A percentile compares a stretch with the other conserved stretches of the same genome.
These are phyloP conservation scores for Sebastes fasciatus DNA, from an alignment of 2,113 vertebrate species.

Conservation along the genomic window DNA sequence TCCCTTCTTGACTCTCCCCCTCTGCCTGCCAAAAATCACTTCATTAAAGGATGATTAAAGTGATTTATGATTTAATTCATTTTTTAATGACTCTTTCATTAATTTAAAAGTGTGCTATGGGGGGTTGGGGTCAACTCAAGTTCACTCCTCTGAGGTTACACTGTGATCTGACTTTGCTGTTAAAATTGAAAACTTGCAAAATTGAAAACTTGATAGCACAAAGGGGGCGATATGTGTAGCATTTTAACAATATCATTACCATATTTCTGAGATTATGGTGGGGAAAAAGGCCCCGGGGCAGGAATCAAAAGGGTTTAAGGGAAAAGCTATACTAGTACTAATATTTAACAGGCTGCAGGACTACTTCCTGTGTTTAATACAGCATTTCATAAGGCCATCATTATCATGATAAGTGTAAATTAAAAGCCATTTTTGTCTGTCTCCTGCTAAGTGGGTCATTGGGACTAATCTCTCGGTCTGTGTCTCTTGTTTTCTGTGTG, in stretches of 20 bases:
- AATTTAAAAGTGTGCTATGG: constrained; percentile 28
- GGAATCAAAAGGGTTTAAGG: constrained; percentile 10
- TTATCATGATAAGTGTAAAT: constrained; percentile 47
- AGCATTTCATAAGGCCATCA: constrained; percentile 22
- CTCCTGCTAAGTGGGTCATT: constrained; percentile 65
- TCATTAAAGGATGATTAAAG: constrained; percentile 61
- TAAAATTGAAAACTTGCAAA: neutral
- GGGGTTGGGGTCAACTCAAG: constrained; percentile 16
- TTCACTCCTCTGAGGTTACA: constrained; percentile 19
- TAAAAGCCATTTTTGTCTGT: constrained; percentile 40
- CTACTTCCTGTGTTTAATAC: constrained; percentile 30
- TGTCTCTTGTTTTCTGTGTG: constrained; percentile 22
- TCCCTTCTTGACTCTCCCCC: neutral
- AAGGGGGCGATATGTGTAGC: neutral
- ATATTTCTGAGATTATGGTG: neutral
- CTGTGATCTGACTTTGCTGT: neutral
- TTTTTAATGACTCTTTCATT: constrained; percentile 48
- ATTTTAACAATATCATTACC: neutral
- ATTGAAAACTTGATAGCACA: neutral
- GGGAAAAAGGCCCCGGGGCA: neutral
- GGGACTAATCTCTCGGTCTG: constrained; percentile 43
- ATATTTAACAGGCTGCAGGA: neutral
- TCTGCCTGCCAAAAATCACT: constrained; percentile 25
- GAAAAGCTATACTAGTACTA: neutral
- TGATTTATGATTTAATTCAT: constrained; percentile 56